phyloP scores from a whole-genome alignment of 2,113 vertebrate species.

The Delphinus delphis region DNA sequence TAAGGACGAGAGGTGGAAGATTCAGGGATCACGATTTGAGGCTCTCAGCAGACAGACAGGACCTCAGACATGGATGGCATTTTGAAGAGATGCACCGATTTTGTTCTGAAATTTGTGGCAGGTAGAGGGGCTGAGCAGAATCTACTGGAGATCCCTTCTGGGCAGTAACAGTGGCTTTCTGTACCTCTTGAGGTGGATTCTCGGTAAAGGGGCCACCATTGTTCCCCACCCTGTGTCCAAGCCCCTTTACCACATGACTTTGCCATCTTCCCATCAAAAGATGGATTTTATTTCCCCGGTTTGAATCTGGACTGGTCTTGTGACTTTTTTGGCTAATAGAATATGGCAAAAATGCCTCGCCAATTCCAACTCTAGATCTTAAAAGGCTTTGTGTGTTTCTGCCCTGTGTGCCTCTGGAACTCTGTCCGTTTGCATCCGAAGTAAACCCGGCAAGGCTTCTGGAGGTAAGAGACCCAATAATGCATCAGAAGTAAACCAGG shows the following conservation, averaged over 20 bases:
- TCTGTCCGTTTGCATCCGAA: not conserved
- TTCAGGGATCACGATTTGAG: not conserved
- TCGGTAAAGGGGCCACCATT: not conserved
- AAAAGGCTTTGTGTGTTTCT: not conserved
- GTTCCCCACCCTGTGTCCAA: not conserved
- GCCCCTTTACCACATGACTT: not conserved
- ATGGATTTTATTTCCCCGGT: not conserved
- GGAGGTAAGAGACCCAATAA: no score
- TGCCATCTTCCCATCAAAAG: not conserved
- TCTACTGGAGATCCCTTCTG: not conserved
- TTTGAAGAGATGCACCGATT: not conserved
- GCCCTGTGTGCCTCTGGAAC: not conserved
- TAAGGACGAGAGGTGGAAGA: not conserved
- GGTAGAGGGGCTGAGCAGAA: not conserved
- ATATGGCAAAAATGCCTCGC: not conserved
- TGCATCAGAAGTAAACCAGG: no score
- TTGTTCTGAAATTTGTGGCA: not conserved
- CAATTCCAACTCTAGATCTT: not conserved
- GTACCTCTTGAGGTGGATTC: not conserved
- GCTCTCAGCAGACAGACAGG: not conserved
- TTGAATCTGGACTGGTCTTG: not conserved
- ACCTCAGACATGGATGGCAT: not conserved
- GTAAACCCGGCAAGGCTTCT: no score
- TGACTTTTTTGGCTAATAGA: not conserved
- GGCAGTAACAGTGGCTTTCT: not conserved